Base-by-base conservation (phyloP, 2,888 invertebrate genomes). In the Himalopsyche anomala region DNA sequence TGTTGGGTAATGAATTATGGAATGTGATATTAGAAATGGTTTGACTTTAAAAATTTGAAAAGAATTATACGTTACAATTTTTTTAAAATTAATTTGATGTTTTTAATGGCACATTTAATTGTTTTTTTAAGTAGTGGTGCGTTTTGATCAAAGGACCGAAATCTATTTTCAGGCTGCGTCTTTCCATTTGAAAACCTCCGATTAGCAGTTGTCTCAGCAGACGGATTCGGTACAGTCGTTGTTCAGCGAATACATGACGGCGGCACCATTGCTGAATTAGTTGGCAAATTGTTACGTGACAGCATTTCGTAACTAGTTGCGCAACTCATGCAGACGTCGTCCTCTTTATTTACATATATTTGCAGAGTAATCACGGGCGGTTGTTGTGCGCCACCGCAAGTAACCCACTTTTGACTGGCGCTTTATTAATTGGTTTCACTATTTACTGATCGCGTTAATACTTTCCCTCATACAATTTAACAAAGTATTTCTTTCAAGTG, bases 281-380 rank as follows among this genome's bases (percentile, higher is more conserved):
- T 84, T 84, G 86, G 84, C 87, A 87, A 87, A 87, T 87, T 87
- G 87, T 86, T 86, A 84, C 84, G 84, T 86, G 86, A 83, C 87
- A 82, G 82, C 51, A 74, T 83, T 86, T 51, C 54, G 56, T 80
- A 86, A 86, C 86, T 87, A 82, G 84, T 82, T 54, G 51, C 54
- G 80, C 80, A 40, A 80, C 40, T 80, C 80, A 80, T 42, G 36
- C 54, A 36, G 28, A 79, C 69, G 74, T 83, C 69, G 36, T 74
- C 74, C 19, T 62, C 74, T 83, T 74, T 83, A 83, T 74, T 74
- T 74, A 36, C 83, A 83, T 74, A 83, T 74, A 74, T 83, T 83
- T 74, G 51, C 12, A 51, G 54, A 83, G 74, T 83, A 83, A 83
- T 83, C 83, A 83, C 62, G 28, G 62, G 62, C 62, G 62, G 62